Evolutionary conservation across 2,888 invertebrate genomes (phyloP).

Genomic region (Tenthredo scrophulariae): DNA sequence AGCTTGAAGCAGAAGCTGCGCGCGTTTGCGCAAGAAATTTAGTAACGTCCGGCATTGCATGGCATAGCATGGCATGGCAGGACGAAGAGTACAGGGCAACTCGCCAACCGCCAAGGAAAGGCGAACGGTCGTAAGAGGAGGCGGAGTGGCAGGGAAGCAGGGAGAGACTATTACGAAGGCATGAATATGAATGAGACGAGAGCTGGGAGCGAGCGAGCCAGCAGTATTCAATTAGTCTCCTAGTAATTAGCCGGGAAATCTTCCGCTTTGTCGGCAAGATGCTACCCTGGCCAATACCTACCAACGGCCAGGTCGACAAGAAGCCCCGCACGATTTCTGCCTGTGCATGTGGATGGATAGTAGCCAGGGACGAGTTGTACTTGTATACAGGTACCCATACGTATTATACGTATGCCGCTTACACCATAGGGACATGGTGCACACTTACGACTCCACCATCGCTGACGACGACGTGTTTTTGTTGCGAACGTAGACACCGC

Average conservation of each 20-base stretch:
- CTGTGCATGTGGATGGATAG: constrained; percentile 31
- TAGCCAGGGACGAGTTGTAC: constrained; percentile 6
- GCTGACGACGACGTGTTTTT: constrained; percentile 46
- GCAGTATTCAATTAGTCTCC: constrained; percentile 78
- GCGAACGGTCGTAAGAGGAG: constrained; percentile 18
- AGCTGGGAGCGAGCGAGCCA: constrained; percentile 62
- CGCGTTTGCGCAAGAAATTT: not conserved
- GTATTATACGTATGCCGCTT: not conserved
- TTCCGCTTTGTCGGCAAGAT: constrained; percentile 75
- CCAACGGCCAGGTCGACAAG: constrained; percentile 64
- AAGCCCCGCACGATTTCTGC: constrained; percentile 55
- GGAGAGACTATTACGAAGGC: constrained; percentile 74
- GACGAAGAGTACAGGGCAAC: constrained; percentile 30
- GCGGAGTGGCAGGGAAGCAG: constrained; percentile 61
- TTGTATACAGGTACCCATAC: not conserved
- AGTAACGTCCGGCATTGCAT: not conserved
- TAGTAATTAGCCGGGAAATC: constrained; percentile 78
- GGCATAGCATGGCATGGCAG: not conserved
- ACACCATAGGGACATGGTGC: not conserved
- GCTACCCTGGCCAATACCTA: constrained; percentile 69
- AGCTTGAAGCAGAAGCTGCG: not conserved
- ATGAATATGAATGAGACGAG: constrained; percentile 78
- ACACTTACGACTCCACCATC: not conserved
- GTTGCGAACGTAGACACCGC: constrained; percentile 51
- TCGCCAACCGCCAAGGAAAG: constrained; percentile 20